Conservation (phyloP, 1,140 invertebrate genomes). For the Adoxophyes honmai region DNA sequence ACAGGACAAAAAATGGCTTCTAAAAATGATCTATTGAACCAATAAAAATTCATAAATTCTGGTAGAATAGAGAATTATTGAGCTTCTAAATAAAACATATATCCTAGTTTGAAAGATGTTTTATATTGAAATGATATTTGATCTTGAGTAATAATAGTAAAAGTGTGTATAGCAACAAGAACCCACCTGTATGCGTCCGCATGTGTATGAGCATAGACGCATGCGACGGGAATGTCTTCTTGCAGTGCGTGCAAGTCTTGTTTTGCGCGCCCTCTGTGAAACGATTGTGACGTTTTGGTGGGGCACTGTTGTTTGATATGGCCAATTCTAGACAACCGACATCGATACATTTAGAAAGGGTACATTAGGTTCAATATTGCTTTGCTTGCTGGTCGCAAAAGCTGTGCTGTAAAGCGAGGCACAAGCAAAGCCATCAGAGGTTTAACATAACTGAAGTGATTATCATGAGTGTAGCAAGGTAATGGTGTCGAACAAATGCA, state of each 20-base stretch:
- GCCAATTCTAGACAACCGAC: conserved; percentile 82
- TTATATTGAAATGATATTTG: too few relatives aligned
- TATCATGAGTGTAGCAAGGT: conserved; percentile 63
- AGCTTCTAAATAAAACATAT: too few relatives aligned
- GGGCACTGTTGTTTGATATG: conserved; percentile 85
- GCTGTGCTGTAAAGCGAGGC: conserved; percentile 19
- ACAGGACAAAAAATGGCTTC: too few relatives aligned
- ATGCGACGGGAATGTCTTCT: conserved; percentile 86
- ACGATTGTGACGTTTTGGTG: conserved; percentile 78
- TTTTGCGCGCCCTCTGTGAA: conserved; percentile 80
- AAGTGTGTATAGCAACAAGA: too few relatives aligned
- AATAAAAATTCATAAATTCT: too few relatives aligned
- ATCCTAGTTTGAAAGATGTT: too few relatives aligned
- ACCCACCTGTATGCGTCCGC: conserved; percentile 81
- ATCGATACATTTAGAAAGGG: conserved; percentile 62
- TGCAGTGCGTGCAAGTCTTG: conserved; percentile 84
- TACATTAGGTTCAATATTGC: conserved; percentile 35
- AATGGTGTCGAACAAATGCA: conserved; percentile 25
- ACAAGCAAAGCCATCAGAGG: conserved; percentile 41
- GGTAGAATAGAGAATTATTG: too few relatives aligned
- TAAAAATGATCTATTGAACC: too few relatives aligned
- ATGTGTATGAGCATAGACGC: conserved; percentile 87
- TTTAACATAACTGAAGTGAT: conserved; percentile 74
- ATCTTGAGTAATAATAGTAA: too few relatives aligned
- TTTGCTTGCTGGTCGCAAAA: conserved; percentile 28